Percentiles rank a stretch among this genome's conserved stretches.
phyloP scores from a whole-genome alignment of 2,888 invertebrate genomes.

The Orchestes rusci region DNA sequence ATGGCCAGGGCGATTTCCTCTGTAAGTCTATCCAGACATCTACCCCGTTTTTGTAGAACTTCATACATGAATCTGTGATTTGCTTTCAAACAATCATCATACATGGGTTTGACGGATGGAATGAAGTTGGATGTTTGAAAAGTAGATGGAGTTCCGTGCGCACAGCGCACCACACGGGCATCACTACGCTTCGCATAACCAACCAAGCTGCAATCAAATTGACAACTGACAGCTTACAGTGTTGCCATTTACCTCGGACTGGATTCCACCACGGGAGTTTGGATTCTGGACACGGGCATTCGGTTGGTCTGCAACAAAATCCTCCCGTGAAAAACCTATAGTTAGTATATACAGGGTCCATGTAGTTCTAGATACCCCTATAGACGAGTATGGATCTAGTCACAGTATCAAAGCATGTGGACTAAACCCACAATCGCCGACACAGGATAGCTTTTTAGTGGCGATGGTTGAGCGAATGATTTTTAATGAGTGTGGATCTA shows the following conservation, averaged over 20 bases:
- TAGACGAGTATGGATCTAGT: constrained; percentile 90
- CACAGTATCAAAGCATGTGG: constrained; percentile 58
- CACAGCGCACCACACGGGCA: constrained; percentile 8
- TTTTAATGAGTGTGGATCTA: constrained; percentile 87
- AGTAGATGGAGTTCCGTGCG: no score
- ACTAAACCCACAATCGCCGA: constrained; percentile 75
- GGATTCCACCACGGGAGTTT: constrained; percentile 16
- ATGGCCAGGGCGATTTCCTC: constrained; percentile 37
- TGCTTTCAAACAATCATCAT: constrained; percentile 17
- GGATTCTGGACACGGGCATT: constrained; percentile 7
- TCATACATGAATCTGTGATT: constrained; percentile 48
- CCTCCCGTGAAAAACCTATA: no score
- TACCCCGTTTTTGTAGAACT: constrained; percentile 43
- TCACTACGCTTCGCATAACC: constrained; percentile 12
- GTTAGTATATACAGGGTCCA: no score
- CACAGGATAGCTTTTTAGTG: constrained; percentile 47
- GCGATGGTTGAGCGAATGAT: constrained; percentile 32
- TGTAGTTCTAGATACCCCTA: constrained; percentile 47
- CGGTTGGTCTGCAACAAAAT: constrained; percentile 11
- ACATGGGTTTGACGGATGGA: constrained; percentile 18
- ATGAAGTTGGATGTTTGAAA: constrained; percentile 6
- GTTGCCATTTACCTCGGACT: no score
- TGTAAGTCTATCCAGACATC: constrained; percentile 42
- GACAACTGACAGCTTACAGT: no score
- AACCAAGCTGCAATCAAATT: no score